phyloP scores from a whole-genome alignment of 1,140 invertebrate genomes.

The Calycopis cecrops region DNA sequence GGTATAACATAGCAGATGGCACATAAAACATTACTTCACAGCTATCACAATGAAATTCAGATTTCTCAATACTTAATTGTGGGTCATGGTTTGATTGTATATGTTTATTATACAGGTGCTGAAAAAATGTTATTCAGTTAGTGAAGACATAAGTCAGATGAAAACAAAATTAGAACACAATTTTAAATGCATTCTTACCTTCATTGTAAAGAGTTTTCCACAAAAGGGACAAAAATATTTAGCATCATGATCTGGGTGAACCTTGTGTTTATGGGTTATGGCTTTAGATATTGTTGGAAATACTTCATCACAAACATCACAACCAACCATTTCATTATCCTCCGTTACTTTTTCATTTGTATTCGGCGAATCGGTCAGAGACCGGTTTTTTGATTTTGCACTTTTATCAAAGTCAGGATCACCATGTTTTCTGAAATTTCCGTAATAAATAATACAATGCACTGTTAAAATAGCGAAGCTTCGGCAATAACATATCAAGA shows the following conservation, averaged over 20 bases:
- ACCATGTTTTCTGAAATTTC: conserved; percentile 53
- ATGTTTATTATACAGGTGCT: conserved; percentile 79
- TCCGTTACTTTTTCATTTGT: conserved; percentile 36
- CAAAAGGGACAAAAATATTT: conserved; percentile 82
- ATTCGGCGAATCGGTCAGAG: conserved; percentile 29
- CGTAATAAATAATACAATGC: conserved; percentile 19
- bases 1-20: conserved; percentile 78
- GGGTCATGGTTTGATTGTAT: conserved; percentile 65
- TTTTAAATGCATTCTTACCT: conserved; percentile 62
- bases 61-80: conserved; percentile 46
- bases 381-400: conserved; percentile 35
- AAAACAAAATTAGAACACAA: too few species aligned
- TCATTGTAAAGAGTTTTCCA: conserved; percentile 82
- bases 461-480: background rate
- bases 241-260: conserved; percentile 77
- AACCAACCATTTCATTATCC: conserved; percentile 58
- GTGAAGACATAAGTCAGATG: too few species aligned
- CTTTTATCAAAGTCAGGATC: conserved; percentile 52
- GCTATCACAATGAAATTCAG: conserved; percentile 74
- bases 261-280: conserved; percentile 81
- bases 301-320: conserved; percentile 77
- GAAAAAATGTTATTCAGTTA: conserved; percentile 34
- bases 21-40: conserved; percentile 78
- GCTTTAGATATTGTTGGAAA: conserved; percentile 79
- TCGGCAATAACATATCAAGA: background rate